These are phyloP conservation scores for Muraenolepis orangiensis DNA, from an alignment of 2,797 vertebrate species.

Conservation along the genomic window DNA sequence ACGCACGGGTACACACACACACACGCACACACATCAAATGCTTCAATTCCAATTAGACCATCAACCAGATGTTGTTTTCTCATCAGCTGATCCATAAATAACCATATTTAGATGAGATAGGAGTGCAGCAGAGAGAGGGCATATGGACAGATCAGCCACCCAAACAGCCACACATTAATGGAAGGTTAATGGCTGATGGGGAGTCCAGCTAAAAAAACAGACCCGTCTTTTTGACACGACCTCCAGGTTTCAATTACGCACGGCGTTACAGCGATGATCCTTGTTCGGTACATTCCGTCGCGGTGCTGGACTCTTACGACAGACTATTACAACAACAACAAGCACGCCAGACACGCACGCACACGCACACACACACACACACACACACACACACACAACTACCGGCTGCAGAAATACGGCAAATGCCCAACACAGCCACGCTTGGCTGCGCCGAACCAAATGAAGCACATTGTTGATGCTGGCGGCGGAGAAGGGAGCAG, in stretches of 20 bases:
- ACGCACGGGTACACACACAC: neutral
- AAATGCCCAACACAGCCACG: neutral
- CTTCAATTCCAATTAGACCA: constrained; percentile 54
- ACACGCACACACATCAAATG: constrained; percentile 35
- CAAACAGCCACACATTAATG: constrained; percentile 15
- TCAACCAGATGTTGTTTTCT: constrained; percentile 62
- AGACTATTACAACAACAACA: too few species aligned
- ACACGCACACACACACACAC: too few species aligned
- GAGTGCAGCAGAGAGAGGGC: constrained; percentile 31
- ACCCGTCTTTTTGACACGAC: constrained; percentile 11
- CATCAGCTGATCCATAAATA: constrained; percentile 59
- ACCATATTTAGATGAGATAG: constrained; percentile 51
- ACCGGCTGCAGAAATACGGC: neutral
- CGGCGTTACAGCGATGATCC: neutral
- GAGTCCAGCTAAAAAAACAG: constrained; percentile 3
- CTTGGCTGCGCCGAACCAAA: too few species aligned
- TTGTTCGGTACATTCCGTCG: neutral
- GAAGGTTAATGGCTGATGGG: constrained; percentile 5
- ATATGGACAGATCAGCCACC: constrained; percentile 34
- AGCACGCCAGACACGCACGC: too few species aligned
- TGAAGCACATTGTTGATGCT: too few species aligned
- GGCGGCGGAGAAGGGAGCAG: too few species aligned
- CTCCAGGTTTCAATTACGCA: constrained; percentile 11
- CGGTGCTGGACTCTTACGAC: neutral
- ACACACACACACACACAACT: too few species aligned